Evolutionary conservation across 2,888 invertebrate species (phyloP).

Genomic region (Nycteola revayana): DNA sequence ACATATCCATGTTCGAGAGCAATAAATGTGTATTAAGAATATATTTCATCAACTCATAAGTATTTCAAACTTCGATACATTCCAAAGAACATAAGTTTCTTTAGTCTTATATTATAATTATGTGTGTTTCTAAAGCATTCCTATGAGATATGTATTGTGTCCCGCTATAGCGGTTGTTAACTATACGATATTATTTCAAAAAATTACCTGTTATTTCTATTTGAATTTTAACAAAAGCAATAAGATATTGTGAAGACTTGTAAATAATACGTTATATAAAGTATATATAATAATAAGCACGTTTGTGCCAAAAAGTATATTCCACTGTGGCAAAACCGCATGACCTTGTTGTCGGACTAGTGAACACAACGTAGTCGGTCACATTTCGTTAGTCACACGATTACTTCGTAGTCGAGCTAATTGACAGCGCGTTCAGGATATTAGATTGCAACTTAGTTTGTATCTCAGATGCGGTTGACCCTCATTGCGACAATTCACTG

Average conservation of each 20-base stretch:
- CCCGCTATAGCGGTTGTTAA: slow-evolving; percentile 47
- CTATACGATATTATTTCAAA: slow-evolving; percentile 32
- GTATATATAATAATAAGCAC: slow-evolving; percentile 58
- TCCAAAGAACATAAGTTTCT: slow-evolving; percentile 67
- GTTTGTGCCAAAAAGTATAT: slow-evolving; percentile 64
- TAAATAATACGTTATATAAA: slow-evolving; percentile 54
- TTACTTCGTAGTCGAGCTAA: slow-evolving; percentile 10
- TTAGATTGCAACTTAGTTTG: no score
- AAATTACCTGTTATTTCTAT: slow-evolving; percentile 31
- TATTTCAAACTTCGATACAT: slow-evolving; percentile 68
- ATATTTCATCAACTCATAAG: slow-evolving; percentile 27
- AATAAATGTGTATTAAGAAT: slow-evolving; percentile 21
- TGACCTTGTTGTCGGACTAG: slow-evolving; percentile 10
- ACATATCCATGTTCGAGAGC: slow-evolving; percentile 42
- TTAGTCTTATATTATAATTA: slow-evolving; percentile 50
- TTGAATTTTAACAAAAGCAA: slow-evolving; percentile 60
- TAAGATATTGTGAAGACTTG: slow-evolving; percentile 64
- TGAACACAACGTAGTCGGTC: slow-evolving; percentile 16
- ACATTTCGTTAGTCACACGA: slow-evolving; percentile 13
- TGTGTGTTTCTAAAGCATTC: slow-evolving; percentile 62
- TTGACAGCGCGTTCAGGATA: slow-evolving; percentile 1
- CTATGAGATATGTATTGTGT: slow-evolving; percentile 51
- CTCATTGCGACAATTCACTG: slow-evolving; percentile 58
- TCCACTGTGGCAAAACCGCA: slow-evolving; percentile 36
- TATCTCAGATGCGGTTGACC: no score